A percentile compares a stretch with the other conserved stretches of the same genome.
phyloP scores from a whole-genome alignment of 2,888 invertebrate genomes.

The Terebella lapidaria region DNA sequence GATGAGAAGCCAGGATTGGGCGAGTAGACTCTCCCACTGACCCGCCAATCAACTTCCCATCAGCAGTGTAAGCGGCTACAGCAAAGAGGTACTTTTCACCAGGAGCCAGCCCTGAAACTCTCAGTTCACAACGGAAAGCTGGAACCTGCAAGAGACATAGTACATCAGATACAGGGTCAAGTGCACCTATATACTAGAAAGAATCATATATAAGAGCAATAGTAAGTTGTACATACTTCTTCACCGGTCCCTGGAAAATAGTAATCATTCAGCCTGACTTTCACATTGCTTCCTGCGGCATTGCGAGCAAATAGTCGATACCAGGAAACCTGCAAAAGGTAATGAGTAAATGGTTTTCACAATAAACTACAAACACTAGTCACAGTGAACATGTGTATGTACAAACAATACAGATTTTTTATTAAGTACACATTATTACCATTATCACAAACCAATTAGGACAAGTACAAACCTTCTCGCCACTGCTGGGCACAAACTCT shows the following conservation, averaged over 20 bases:
- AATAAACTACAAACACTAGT: no score
- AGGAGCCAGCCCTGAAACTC: constrained; percentile 39
- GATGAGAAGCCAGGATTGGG: constrained; percentile 49
- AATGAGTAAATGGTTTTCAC: no score
- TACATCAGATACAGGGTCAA: no score
- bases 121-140: constrained; percentile 39
- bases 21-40: constrained; percentile 46
- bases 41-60: constrained; percentile 51
- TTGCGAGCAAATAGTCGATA: constrained; percentile 47
- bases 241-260: constrained; percentile 46
- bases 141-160: constrained; percentile 40
- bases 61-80: constrained; percentile 48
- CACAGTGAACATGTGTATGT: no score
- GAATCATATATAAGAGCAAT: no score
- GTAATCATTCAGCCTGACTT: constrained; percentile 49
- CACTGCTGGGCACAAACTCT: constrained; percentile 33
- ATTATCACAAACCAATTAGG: no score
- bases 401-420: no score
- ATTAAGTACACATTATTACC: no score
- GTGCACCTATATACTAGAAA: no score
- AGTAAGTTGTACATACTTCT: constrained; percentile 34
- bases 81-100: constrained; percentile 50
- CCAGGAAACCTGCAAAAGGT: constrained; percentile 42
- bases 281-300: constrained; percentile 45
- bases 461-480: constrained; percentile 1